Evolutionary conservation across 2,113 vertebrate genomes (phyloP), one percentile per base, ranked within the genome.

Genomic region (Ornithorhynchus anatinus): DNA sequence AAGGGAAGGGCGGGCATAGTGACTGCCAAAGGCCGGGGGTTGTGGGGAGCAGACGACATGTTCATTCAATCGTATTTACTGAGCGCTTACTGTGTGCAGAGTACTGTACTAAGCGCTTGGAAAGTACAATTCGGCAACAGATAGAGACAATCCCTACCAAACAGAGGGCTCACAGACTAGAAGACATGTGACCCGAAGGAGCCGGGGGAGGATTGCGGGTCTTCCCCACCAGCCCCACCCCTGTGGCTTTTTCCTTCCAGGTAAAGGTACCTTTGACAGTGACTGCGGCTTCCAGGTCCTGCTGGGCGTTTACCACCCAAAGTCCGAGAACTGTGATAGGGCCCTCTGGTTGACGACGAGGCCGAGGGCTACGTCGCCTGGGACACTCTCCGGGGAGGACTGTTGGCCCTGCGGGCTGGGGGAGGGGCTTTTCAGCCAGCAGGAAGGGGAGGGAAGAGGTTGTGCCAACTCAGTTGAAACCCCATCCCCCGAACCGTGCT

Each of bases 291-390:
- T 94, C 81, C 74, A 92, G 82, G 80, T 76, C 5, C 71, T 89
- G 33, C 90, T 89, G 88, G 84, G 74, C 3, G 54, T 91, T 22
- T 87, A 90, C 58, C 87, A 80, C 0, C 77, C 93, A 72, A 89
- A 89, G 84, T 52, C 85, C 10, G 88, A 91, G 75, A 92, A 90
- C 67, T 89, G 92, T 63, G 90, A 94, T 16, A 50, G 85, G 2
- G 84, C 90, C 65, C 88, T 92, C 22, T 63, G 87, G 47, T 93
- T 20, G 82, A 91, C 40, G 88, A 90, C 68, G 90, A 94, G 1
- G 76, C 75, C 58, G 93, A 91, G 56, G 88, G 85, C 53, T 88
- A 90, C 71, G 90, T 90, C 2, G 88, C 92, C 36, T 91, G 90
- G 90, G 79, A 89, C 70, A 91, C 63, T 0, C 82, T 89, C 14